These are phyloP conservation scores for Aurelia coerulea DNA, from an alignment of 30 jellyfish, hydroid and myxozoan genomes.

Conservation along the genomic window DNA sequence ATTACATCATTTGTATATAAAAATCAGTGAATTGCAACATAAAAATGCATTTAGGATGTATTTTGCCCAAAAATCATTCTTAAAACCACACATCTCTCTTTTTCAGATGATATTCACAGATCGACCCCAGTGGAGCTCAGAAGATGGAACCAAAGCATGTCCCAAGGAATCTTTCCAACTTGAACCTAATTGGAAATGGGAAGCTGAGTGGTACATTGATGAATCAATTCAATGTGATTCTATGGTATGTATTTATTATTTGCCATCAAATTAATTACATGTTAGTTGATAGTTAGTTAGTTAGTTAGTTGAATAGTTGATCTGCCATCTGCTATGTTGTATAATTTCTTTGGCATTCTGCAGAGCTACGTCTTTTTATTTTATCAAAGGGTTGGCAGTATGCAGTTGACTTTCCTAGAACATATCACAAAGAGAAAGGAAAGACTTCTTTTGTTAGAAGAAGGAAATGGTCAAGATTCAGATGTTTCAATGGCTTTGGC, in stretches of 20 bases:
- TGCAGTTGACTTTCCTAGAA: slow-evolving; percentile 97
- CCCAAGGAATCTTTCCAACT: slow-evolving; percentile 54
- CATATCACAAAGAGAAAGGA: slow-evolving; percentile 54
- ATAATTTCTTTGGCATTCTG: too few relatives aligned
- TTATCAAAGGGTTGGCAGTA: slow-evolving; percentile 96
- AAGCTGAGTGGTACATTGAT: slow-evolving; percentile 91
- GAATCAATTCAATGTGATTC: slow-evolving; percentile 72
- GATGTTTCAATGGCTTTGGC: slow-evolving; percentile 68
- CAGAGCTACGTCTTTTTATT: too few relatives aligned
- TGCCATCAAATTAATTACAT: too few relatives aligned
- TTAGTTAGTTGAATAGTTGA: too few relatives aligned
- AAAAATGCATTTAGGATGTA: too few relatives aligned
- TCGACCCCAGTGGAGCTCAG: slow-evolving; percentile 88
- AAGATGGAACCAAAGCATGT: slow-evolving; percentile 59
- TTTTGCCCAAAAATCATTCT: too few relatives aligned
- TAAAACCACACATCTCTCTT: too few relatives aligned
- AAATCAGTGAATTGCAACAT: too few relatives aligned
- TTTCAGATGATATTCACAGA: slow-evolving; percentile 81
- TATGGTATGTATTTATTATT: slow-evolving; percentile 36
- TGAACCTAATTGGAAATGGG: slow-evolving; percentile 88
- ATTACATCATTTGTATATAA: too few relatives aligned
- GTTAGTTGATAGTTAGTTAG: too few relatives aligned
- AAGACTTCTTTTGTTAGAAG: slow-evolving; percentile 82
- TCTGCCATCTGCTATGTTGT: too few relatives aligned
- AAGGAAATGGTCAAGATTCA: slow-evolving; percentile 87